These are phyloP conservation scores for Galaxias olidus DNA, from an alignment of 2,797 vertebrate genomes.

Conservation along the genomic window DNA sequence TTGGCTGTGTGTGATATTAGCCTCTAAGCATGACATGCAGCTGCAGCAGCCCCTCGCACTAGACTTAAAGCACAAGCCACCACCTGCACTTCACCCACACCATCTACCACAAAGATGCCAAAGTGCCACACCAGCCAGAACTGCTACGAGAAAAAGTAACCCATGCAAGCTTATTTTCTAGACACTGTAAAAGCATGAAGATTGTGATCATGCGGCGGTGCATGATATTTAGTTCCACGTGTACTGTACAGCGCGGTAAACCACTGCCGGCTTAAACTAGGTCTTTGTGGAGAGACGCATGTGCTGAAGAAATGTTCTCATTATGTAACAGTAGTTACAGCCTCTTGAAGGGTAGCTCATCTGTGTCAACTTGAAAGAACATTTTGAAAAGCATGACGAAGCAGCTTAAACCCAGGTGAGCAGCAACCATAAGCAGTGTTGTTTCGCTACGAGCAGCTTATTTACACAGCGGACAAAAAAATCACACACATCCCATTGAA, in stretches of 20 bases:
- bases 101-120: conserved; percentile 29
- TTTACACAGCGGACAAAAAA: conserved; percentile 19
- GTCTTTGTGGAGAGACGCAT: conserved; percentile 49
- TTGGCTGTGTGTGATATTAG: background rate
- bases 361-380: conserved; percentile 16
- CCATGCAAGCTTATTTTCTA: conserved; percentile 27
- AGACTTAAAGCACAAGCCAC: conserved; percentile 45
- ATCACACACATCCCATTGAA: background rate
- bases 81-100: conserved; percentile 14
- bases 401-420: background rate
- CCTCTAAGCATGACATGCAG: conserved; percentile 47
- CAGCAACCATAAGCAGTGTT: conserved; percentile 42
- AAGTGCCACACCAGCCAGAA: conserved; percentile 39
- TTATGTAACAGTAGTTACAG: conserved; percentile 35
- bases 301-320: conserved; percentile 40
- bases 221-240: conserved; percentile 36
- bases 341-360: conserved; percentile 23
- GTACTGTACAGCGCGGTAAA: conserved; percentile 40
- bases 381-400: conserved; percentile 3
- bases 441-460: conserved; percentile 29
- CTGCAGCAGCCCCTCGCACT: conserved; percentile 22
- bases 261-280: conserved; percentile 45
- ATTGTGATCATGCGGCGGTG: conserved; percentile 32
- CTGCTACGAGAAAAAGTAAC: conserved; percentile 43
- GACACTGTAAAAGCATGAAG: conserved; percentile 53